Evolutionary conservation across 64 coral and sea anemone genomes (phyloP), one percentile per base, ranked within the genome.

Genomic region (Actinia equina): DNA sequence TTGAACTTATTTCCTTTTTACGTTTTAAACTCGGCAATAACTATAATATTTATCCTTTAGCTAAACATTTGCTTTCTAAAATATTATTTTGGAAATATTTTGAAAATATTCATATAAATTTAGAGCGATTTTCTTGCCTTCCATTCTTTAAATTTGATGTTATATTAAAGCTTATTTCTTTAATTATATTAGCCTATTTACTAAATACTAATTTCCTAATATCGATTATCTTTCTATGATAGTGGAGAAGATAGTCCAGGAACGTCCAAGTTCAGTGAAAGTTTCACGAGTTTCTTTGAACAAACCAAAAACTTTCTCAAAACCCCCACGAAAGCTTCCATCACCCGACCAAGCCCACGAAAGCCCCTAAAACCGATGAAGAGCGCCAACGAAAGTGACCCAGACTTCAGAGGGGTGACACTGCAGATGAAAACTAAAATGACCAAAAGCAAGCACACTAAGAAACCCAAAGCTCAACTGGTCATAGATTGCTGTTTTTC

Each of bases 361-460:
- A 99, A 99, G 55, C 97, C 97, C 43, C 83, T 99, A 0, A 99
- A 85, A 63, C 97, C 97, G 0, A 89, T 94, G 25, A 95, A 95
- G 77, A 99, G 97, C 44, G 97, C 90, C 0, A 99, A 93, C 83
- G 89, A 85, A 45, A 86, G 71, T 15, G 97, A 99, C 86, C 97
- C 97, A 79, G 86, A 89, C 30, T 99, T 99, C 86, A 92, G 84
- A 49, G 97, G 97, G 16, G 97, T 99, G 5, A 99, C 97, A 6
- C 43, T 99, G 12, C 97, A 95, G 76, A 91, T 99, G 96, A 99
- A 95, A 91, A 95, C 97, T 5, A 98, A 77, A 20, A 55, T 99
- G 57, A 99, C 89, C 5, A 71, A 87, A 12, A 88, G 85, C 16
- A 84, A 88, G 59, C 42, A 91, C 85, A 57, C 55, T 2, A 83